Percentiles rank a stretch among this genome's conserved stretches.
phyloP scores from a whole-genome alignment of 2,888 invertebrate species.

The Thymelicus acteon region DNA sequence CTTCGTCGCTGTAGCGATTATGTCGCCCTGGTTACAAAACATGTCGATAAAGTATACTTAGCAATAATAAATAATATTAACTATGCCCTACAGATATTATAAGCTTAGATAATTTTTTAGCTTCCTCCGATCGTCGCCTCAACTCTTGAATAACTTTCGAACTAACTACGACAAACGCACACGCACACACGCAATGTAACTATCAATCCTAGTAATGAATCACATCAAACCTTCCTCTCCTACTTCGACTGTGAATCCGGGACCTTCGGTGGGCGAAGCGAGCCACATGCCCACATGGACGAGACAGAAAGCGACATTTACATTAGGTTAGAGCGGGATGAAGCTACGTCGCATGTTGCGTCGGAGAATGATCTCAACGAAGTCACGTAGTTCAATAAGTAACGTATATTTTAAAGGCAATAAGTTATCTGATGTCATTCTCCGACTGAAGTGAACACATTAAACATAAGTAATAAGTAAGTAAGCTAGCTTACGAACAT shows the following conservation, averaged over 20 bases:
- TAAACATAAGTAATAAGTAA: too few species aligned
- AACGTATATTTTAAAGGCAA: background rate
- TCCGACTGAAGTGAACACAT: slow-evolving; percentile 16
- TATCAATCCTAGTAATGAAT: slow-evolving; percentile 55
- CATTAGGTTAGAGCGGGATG: slow-evolving; percentile 79
- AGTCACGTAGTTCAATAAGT: background rate
- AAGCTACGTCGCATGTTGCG: slow-evolving; percentile 51
- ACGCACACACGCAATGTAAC: slow-evolving; percentile 49
- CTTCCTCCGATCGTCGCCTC: too few species aligned
- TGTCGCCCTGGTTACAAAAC: too few species aligned
- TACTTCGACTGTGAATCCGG: slow-evolving; percentile 79
- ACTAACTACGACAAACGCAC: slow-evolving; percentile 45
- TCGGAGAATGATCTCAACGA: slow-evolving; percentile 10
- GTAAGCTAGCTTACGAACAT: slow-evolving; percentile 18
- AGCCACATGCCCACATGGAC: slow-evolving; percentile 65
- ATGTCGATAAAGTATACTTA: too few species aligned
- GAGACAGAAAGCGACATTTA: slow-evolving; percentile 83
- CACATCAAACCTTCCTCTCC: slow-evolving; percentile 81
- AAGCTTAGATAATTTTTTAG: too few species aligned
- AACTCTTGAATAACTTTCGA: slow-evolving; percentile 19
- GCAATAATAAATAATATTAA: too few species aligned
- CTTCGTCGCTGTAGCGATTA: too few species aligned
- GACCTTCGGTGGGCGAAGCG: slow-evolving; percentile 75
- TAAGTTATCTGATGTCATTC: slow-evolving; percentile 13
- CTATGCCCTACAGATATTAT: too few species aligned